Evolutionary conservation across 1,140 invertebrate species (phyloP).

Genomic region (Papilio machaon): DNA sequence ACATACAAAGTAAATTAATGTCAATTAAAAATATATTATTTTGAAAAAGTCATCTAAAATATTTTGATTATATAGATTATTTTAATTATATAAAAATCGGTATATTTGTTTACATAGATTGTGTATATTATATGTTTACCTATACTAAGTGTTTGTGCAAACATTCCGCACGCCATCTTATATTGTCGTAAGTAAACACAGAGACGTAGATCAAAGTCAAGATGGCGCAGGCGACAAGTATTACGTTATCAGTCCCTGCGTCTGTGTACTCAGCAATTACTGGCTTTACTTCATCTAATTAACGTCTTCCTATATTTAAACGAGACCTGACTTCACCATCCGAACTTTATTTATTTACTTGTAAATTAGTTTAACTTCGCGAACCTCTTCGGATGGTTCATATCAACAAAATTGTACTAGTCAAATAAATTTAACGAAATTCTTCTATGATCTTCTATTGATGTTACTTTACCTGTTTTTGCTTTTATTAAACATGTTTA

Average conservation of each 20-base stretch:
- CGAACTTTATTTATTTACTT: not conserved
- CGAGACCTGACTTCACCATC: not conserved
- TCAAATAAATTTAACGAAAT: constrained; percentile 29
- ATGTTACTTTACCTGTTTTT: constrained; percentile 33
- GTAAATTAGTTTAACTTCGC: not conserved
- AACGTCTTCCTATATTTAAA: constrained; percentile 1
- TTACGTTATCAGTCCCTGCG: not conserved
- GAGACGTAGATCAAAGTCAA: not conserved
- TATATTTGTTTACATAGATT: not conserved
- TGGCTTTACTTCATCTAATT: not conserved
- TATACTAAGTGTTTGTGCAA: not conserved
- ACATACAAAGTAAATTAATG: not conserved
- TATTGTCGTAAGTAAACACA: not conserved
- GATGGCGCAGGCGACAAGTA: not conserved
- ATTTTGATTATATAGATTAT: constrained; percentile 1
- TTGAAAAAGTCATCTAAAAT: not conserved
- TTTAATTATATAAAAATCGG: not conserved
- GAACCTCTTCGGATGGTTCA: not conserved
- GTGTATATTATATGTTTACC: not conserved
- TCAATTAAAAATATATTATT: not conserved
- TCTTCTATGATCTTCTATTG: constrained; percentile 21
- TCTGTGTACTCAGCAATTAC: not conserved
- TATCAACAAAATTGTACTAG: constrained; percentile 30
- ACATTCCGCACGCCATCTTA: not conserved
- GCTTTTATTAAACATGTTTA: constrained; percentile 34